phyloP scores from a whole-genome alignment of 2,113 vertebrate genomes.

The Pterocles gutturalis region DNA sequence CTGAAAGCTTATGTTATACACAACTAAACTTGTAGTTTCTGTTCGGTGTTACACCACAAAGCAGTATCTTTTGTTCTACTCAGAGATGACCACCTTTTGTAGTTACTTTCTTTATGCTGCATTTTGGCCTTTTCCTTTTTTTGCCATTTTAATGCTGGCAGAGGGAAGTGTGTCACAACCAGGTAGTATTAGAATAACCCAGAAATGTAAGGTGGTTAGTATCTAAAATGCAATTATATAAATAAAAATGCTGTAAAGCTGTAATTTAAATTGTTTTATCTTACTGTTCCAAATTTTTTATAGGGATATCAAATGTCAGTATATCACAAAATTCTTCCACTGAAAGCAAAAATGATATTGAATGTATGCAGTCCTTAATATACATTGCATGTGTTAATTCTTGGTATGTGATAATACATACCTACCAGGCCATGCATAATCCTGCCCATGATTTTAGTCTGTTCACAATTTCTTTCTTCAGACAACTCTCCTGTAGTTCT shows the following conservation, averaged over 20 bases:
- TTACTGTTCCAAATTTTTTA: background rate
- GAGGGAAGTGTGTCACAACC: background rate
- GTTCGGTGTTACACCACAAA: background rate
- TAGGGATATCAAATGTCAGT: background rate
- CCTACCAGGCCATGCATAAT: background rate
- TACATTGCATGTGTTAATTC: background rate
- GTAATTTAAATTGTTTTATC: background rate
- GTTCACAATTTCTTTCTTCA: background rate
- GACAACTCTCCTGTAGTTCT: background rate
- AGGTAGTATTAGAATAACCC: background rate
- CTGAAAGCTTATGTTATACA: background rate
- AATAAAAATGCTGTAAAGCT: background rate
- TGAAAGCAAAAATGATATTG: background rate
- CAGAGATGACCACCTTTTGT: background rate
- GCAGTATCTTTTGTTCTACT: background rate
- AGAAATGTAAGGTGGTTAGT: background rate
- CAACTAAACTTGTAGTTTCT: background rate
- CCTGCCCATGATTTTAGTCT: background rate
- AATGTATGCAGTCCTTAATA: background rate
- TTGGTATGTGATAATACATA: background rate
- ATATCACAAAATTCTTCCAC: background rate
- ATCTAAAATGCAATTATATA: background rate
- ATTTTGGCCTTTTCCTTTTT: background rate
- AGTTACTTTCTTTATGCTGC: background rate
- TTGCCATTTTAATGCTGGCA: background rate